Conservation (phyloP, 2,797 vertebrate genomes). For the Danio albolineatus region DNA sequence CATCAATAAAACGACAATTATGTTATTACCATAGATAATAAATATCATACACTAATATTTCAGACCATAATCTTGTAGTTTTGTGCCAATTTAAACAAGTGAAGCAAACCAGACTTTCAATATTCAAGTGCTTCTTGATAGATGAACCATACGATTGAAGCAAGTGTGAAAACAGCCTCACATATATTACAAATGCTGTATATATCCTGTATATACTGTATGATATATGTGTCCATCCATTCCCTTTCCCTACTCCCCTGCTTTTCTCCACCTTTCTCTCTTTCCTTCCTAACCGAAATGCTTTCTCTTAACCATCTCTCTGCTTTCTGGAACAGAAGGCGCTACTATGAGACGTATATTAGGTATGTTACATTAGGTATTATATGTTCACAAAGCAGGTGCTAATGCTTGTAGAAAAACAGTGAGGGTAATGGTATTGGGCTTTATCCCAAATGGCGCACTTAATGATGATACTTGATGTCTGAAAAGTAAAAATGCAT, state of each 20-base stretch:
- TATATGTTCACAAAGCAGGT: constrained; percentile 40
- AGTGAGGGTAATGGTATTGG: background rate
- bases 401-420: constrained; percentile 22
- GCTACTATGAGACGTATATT: constrained; percentile 98
- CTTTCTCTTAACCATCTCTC: constrained; percentile 81
- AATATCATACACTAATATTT: too few species aligned
- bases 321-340: constrained; percentile 92
- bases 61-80: background rate
- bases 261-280: constrained; percentile 65
- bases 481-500: background rate
- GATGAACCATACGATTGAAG: background rate
- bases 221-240: constrained; percentile 61
- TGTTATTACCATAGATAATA: too few species aligned
- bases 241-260: constrained; percentile 62
- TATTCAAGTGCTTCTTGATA: background rate
- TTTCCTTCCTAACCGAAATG: constrained; percentile 78
- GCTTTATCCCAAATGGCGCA: constrained; percentile 4
- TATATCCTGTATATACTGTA: constrained; percentile 77
- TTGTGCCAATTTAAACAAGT: background rate
- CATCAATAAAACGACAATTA: too few species aligned
- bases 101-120: background rate
- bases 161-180: constrained; percentile 51
- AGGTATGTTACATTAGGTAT: constrained; percentile 94
- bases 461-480: background rate
- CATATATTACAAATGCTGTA: constrained; percentile 75